Base-by-base conservation (phyloP, 2,113 vertebrate species). In the Hippotragus niger region DNA sequence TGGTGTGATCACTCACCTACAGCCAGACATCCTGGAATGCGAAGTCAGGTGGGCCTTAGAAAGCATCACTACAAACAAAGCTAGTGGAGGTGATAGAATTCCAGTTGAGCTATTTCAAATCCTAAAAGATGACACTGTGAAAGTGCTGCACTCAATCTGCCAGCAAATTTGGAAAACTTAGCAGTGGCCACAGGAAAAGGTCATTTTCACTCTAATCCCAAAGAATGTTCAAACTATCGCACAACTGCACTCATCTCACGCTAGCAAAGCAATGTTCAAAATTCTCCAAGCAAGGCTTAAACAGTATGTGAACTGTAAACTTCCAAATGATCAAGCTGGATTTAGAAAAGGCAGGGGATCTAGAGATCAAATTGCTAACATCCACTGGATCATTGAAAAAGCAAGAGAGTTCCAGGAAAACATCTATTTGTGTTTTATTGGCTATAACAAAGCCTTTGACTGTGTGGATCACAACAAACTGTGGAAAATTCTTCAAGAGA, bases 331-430 rank as follows among this genome's bases (percentile, higher is more conserved):
- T 71, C n/a, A 71, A 71, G n/a, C 64, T 71, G 64, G n/a, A 36
- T 71, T 71, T 12, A 71, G 64, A 36, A 71, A 71, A 71, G n/a
- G n/a, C 17, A 36, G 64, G n/a, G 17, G n/a, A 36, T 36, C 9
- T 9, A 71, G 64, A 71, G n/a, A 36, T 71, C n/a, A 71, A 71
- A 36, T 6, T 71, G 9, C n/a, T 17, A 71, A 71, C n/a, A 71
- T 36, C n/a, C 1, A 5, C 0, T 71, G 64, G n/a, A 71, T 71
- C n/a, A 36, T 1, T 5, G 2, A 71, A 21, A 71, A 71, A 71
- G 64, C 17, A 71, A 71, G 17, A 71, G n/a, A 71, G n/a, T 36
- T 36, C n/a, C 64, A 36, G n/a, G 36, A 71, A 71, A 71, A 71
- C 17, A 71, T 21, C 64, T 36, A 67, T 36, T 71, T 71, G 8